phyloP scores from a whole-genome alignment of 2,797 vertebrate species.

The Gymnodraco acuticeps region DNA sequence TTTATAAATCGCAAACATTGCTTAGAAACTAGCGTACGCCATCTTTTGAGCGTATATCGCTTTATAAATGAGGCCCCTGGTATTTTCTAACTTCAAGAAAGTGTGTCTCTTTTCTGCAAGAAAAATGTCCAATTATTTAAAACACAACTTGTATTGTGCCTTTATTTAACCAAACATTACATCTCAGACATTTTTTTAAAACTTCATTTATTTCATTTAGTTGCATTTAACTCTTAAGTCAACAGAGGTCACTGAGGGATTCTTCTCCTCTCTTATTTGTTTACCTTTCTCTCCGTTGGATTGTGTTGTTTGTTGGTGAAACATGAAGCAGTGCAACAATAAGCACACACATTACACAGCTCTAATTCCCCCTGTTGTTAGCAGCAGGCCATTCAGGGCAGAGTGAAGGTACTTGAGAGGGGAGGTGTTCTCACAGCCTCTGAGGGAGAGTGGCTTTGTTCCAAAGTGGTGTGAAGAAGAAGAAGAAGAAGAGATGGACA shows the following conservation, averaged over 20 bases:
- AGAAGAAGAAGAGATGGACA: no score
- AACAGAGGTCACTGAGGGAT: background rate
- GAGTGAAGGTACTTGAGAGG: conserved; percentile 57
- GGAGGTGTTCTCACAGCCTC: conserved; percentile 65
- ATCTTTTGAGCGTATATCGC: no score
- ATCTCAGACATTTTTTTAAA: background rate
- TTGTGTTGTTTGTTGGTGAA: conserved; percentile 2
- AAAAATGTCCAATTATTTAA: no score
- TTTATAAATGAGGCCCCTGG: no score
- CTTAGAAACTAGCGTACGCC: no score
- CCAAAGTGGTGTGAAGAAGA: conserved; percentile 71
- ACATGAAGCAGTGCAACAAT: background rate
- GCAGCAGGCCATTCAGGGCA: conserved; percentile 40
- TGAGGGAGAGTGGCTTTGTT: conserved; percentile 80
- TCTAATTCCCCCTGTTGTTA: conserved; percentile 38
- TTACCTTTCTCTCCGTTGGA: background rate
- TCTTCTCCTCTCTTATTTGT: background rate
- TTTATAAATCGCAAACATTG: no score
- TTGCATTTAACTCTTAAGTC: background rate
- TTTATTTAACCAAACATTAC: background rate
- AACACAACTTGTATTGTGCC: no score
- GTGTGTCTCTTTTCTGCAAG: no score
- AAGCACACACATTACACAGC: conserved; percentile 14
- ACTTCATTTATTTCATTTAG: background rate
- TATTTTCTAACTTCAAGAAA: no score